A percentile compares a stretch with the other conserved stretches of the same genome.
These are phyloP conservation scores for Standfussiana lucernea DNA, from an alignment of 2,888 invertebrate species.

Conservation along the genomic window DNA sequence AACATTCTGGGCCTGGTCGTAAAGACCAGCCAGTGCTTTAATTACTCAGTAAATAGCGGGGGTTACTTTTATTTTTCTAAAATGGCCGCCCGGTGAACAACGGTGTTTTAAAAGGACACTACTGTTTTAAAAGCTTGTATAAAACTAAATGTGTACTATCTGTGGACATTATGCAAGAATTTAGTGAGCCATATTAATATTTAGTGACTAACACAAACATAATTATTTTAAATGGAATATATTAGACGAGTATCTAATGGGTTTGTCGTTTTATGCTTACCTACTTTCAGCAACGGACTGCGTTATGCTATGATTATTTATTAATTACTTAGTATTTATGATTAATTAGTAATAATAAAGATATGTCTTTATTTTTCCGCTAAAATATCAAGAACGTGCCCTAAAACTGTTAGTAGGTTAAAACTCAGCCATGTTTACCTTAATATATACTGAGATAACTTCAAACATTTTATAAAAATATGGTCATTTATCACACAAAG, in stretches of 20 bases:
- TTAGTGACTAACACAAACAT: background rate
- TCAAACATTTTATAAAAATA: background rate
- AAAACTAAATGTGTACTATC: slow-evolving; percentile 37
- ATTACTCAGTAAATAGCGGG: slow-evolving; percentile 75
- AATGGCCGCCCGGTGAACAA: slow-evolving; percentile 55
- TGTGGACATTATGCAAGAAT: slow-evolving; percentile 14
- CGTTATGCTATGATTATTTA: background rate
- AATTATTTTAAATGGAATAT: background rate
- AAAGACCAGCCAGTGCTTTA: slow-evolving; percentile 76
- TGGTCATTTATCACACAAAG: slow-evolving; percentile 22
- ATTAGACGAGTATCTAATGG: background rate
- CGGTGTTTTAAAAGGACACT: slow-evolving; percentile 38
- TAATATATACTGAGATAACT: slow-evolving; percentile 10
- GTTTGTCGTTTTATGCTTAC: background rate
- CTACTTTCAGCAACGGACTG: background rate
- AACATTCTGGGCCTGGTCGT: slow-evolving; percentile 69
- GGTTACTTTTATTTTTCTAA: slow-evolving; percentile 66
- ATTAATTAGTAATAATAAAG: background rate
- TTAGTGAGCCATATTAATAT: background rate
- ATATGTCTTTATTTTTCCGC: background rate
- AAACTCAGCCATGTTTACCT: background rate
- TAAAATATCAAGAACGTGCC: background rate
- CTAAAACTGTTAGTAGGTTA: background rate
- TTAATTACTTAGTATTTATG: background rate
- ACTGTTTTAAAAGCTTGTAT: slow-evolving; percentile 35